phyloP scores from a whole-genome alignment of 2,113 vertebrate genomes.

The Sprattus sprattus region DNA sequence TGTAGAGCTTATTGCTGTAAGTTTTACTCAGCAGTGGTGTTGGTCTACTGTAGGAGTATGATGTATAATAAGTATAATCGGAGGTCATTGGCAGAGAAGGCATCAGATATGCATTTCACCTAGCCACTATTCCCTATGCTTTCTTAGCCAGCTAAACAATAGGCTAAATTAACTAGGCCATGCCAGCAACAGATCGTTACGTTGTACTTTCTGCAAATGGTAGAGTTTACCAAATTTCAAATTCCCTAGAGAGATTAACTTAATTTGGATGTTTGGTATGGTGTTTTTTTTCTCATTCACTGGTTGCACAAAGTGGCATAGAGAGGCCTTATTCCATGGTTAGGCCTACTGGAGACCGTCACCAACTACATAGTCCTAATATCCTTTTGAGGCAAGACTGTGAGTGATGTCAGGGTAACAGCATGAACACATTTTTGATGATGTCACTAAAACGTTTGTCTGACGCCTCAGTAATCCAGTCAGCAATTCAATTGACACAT shows the following conservation, averaged over 20 bases:
- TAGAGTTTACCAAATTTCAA: too few species aligned
- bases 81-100: background rate
- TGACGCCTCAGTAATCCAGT: background rate
- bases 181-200: background rate
- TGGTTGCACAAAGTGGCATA: background rate
- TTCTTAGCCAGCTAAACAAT: background rate
- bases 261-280: background rate
- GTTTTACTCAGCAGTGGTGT: background rate
- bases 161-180: background rate
- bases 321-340: background rate
- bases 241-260: background rate
- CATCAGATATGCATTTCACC: background rate
- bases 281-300: background rate
- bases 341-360: background rate
- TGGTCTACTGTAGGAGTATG: background rate
- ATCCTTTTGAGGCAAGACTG: background rate
- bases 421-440: background rate
- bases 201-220: too few species aligned
- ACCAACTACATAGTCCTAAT: background rate
- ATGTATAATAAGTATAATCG: background rate
- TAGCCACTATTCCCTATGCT: background rate
- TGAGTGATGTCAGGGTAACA: background rate
- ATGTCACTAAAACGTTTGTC: background rate
- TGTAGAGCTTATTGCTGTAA: background rate
- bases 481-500: background rate